These are phyloP conservation scores for Asarcornis scutulata DNA, from an alignment of 2,113 vertebrate genomes.

Conservation along the genomic window DNA sequence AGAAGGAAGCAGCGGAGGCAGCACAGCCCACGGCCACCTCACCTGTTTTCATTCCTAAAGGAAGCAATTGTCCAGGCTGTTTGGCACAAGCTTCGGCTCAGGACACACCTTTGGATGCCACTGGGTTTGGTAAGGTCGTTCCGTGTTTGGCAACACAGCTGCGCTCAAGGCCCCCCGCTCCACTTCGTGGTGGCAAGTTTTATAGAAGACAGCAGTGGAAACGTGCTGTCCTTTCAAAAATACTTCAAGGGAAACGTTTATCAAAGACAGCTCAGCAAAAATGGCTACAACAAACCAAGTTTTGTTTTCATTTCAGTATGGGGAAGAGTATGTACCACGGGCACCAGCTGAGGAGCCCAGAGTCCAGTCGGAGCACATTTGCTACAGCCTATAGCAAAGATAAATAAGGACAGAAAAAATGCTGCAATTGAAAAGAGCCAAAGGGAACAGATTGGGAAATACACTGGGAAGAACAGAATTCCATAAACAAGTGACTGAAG, in stretches of 20 bases:
- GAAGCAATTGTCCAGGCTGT: not conserved
- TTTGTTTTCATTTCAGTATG: not conserved
- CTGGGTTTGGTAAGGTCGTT: not conserved
- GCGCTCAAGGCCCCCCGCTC: not conserved
- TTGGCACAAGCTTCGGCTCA: not conserved
- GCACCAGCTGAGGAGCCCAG: not conserved
- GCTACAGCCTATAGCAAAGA: not conserved
- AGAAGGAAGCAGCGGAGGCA: not conserved
- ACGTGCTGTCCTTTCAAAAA: not conserved
- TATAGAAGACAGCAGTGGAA: not conserved
- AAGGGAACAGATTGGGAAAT: not conserved
- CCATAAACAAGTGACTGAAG: not conserved
- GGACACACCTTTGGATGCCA: not conserved
- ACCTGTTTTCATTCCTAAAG: not conserved
- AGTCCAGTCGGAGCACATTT: not conserved
- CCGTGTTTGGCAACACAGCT: not conserved
- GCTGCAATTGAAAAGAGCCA: not conserved
- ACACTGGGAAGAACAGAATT: not conserved
- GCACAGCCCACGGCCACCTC: not conserved
- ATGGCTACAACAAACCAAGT: not conserved
- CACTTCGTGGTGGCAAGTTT: not conserved
- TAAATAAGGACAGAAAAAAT: not conserved
- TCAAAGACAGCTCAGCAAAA: not conserved
- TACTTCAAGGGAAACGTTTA: not conserved
- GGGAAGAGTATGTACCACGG: not conserved